Conservation (phyloP, 2,888 invertebrate species). For the Zeuzera pyrina region DNA sequence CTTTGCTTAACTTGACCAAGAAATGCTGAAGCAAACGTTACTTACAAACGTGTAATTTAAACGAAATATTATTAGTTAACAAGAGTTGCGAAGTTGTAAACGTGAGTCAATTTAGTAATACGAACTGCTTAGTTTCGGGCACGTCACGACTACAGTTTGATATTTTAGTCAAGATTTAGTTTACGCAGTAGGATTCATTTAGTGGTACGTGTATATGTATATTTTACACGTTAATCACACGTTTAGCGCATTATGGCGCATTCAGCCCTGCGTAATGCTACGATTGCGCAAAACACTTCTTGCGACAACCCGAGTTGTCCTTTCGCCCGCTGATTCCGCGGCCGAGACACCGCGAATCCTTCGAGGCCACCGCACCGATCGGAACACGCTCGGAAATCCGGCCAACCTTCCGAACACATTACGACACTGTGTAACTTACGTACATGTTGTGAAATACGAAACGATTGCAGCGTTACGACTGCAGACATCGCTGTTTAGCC, state of each 20-base stretch:
- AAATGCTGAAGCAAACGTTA: constrained; percentile 34
- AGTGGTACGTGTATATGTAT: neutral
- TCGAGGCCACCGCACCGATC: constrained; percentile 56
- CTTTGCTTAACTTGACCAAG: constrained; percentile 40
- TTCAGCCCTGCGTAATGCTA: constrained; percentile 19
- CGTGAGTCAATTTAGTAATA: constrained; percentile 57
- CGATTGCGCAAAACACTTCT: constrained; percentile 13
- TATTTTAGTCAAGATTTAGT: neutral
- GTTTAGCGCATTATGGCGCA: no score
- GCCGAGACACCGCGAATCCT: constrained; percentile 63
- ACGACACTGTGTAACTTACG: constrained; percentile 70
- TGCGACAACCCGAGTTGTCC: constrained; percentile 32
- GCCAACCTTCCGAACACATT: constrained; percentile 72
- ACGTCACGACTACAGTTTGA: constrained; percentile 29
- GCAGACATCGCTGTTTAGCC: constrained; percentile 69
- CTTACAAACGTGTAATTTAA: constrained; percentile 38
- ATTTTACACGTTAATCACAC: neutral
- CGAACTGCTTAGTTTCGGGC: constrained; percentile 35
- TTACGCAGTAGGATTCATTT: neutral
- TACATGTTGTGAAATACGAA: constrained; percentile 70
- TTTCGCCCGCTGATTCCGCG: constrained; percentile 30
- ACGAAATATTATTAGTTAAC: constrained; percentile 52
- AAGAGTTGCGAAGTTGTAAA: constrained; percentile 53
- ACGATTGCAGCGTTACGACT: constrained; percentile 73
- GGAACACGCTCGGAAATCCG: constrained; percentile 72